Conservation (phyloP, 2,888 invertebrate species). For the Brachypalpus laphriformis region DNA sequence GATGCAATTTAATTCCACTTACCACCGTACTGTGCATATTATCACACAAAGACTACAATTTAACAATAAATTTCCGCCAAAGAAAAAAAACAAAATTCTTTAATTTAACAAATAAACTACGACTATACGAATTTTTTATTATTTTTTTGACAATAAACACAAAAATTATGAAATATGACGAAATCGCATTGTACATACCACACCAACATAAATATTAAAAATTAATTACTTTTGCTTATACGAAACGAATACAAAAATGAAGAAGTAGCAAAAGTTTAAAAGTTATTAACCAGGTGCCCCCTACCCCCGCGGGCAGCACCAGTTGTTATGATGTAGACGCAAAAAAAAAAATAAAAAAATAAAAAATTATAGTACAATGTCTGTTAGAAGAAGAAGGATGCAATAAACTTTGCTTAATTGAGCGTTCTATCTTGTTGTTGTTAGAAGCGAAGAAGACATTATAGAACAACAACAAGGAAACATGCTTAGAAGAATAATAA, state of each 20-base stretch:
- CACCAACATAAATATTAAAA: slow-evolving; percentile 1
- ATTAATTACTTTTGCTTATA: background rate
- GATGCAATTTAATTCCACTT: slow-evolving; percentile 23
- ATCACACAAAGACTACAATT: background rate
- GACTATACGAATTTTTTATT: background rate
- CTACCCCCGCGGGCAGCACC: too few relatives aligned
- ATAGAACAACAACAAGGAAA: too few relatives aligned
- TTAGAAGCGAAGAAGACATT: too few relatives aligned
- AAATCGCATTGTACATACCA: background rate
- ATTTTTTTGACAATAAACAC: background rate
- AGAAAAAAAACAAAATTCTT: background rate
- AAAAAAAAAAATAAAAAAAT: too few relatives aligned
- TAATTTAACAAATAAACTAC: background rate
- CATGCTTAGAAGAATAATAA: too few relatives aligned
- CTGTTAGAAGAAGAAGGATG: too few relatives aligned
- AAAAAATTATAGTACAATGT: too few relatives aligned
- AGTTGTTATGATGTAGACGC: too few relatives aligned
- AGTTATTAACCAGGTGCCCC: slow-evolving; percentile 15
- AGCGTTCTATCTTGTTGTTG: too few relatives aligned
- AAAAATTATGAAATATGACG: slow-evolving; percentile 7
- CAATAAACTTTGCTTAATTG: too few relatives aligned
- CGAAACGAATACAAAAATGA: background rate
- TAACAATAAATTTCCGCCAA: background rate
- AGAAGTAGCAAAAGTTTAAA: background rate
- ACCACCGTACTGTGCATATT: background rate